Conservation (phyloP, 2,113 vertebrate species). For the Regulus satrapa region DNA sequence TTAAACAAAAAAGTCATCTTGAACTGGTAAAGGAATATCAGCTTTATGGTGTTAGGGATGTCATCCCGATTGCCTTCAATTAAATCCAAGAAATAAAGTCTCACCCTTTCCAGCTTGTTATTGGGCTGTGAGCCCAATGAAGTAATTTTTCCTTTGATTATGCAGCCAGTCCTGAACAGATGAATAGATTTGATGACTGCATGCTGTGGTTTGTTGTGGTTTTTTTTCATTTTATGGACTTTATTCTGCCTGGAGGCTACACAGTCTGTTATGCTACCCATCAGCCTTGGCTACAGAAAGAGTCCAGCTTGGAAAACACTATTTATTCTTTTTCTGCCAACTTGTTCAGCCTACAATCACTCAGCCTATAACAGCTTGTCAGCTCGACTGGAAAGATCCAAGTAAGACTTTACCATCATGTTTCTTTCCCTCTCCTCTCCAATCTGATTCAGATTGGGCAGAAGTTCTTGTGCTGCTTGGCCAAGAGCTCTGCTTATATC, state of each 20-base stretch:
- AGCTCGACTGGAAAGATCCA: background rate
- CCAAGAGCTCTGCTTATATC: background rate
- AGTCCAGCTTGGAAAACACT: background rate
- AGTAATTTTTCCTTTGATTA: conserved; percentile 51
- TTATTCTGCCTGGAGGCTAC: conserved; percentile 33
- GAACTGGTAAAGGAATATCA: background rate
- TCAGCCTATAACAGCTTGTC: conserved; percentile 23
- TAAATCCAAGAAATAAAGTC: conserved; percentile 20
- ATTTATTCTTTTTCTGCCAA: conserved; percentile 16
- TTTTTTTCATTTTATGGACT: background rate
- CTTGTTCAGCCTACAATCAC: conserved; percentile 18
- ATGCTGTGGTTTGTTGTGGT: background rate
- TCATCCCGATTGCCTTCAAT: background rate
- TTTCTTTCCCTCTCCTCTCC: background rate
- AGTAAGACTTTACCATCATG: background rate
- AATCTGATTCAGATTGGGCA: background rate
- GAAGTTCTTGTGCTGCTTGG: background rate
- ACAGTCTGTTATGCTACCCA: conserved; percentile 9
- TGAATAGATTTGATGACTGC: conserved; percentile 25
- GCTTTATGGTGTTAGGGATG: background rate
- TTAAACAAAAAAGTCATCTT: background rate
- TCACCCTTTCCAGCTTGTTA: background rate
- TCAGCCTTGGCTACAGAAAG: background rate
- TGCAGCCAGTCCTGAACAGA: background rate
- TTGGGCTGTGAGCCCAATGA: conserved; percentile 7